A percentile compares a stretch with the other conserved stretches of the same genome.
Conservation (phyloP, 2,113 vertebrate species). For the Pogonocichla stellata region DNA sequence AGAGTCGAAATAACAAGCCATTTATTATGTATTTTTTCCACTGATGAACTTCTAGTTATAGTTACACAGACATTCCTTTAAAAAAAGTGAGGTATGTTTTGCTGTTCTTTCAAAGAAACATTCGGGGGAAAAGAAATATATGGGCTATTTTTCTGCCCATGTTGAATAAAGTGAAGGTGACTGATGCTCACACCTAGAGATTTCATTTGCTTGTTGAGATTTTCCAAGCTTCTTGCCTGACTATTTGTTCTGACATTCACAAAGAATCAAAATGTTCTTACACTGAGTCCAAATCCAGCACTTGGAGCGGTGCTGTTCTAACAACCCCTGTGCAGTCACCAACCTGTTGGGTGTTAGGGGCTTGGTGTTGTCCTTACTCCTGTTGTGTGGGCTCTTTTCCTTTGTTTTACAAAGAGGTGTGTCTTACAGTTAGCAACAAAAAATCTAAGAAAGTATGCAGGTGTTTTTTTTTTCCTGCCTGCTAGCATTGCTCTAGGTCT, state of each 20-base stretch:
- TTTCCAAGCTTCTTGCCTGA: not conserved
- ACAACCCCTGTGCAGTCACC: not conserved
- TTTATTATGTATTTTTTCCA: conserved; percentile 48
- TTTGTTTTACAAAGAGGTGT: not conserved
- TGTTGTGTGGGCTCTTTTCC: not conserved
- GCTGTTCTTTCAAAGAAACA: not conserved
- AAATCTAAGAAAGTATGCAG: not conserved
- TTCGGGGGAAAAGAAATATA: not conserved
- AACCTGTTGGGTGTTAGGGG: accelerated
- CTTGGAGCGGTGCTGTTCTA: not conserved
- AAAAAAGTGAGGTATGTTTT: not conserved
- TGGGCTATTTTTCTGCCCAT: not conserved
- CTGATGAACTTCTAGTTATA: not conserved
- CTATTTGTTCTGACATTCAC: not conserved
- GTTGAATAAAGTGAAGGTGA: not conserved
- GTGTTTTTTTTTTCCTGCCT: not conserved
- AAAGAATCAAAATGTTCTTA: not conserved
- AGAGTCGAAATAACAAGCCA: conserved; percentile 12
- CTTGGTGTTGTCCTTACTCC: not conserved
- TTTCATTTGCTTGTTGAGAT: not conserved
- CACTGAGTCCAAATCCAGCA: not conserved
- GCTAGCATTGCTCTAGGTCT: not conserved
- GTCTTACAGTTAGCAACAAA: not conserved
- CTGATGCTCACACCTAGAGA: not conserved
- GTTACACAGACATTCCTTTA: not conserved